Base-by-base conservation (phyloP, 1,140 invertebrate genomes). In the Cecropterus lyciades region DNA sequence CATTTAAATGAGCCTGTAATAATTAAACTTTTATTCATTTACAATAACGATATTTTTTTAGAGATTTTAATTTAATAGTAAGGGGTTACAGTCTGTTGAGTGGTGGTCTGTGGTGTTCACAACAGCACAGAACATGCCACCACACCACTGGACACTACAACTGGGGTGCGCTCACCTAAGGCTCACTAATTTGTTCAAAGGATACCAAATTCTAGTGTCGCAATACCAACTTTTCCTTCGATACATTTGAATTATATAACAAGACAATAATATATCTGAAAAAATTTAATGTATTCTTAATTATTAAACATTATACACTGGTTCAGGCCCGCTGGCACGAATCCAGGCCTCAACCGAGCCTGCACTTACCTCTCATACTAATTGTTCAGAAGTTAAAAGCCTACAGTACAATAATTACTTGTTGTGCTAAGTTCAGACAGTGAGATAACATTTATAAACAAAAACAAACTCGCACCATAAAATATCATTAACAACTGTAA, bases 201-300 rank as follows among this genome's bases (percentile, higher is more conserved):
- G 72, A 81, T 81, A 82, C 73, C 71, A 67, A 86, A 75, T 81
- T 75, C 81, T 84, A 83, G 79, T 83, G 76, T 87, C 74, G 74
- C 79, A 80, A 72, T 77, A 77, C 77, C 72, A 87, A 87, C 80
- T 75, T 82, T 82, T 72, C 79, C 73, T 80, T 80, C 72, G 77
- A 91, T 90, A 91, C 85, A 90, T 83, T 89, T 89, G 80, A 88
- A 90, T 87, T 84, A 91, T 87, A 90, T 91, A 91, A 91, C 87
- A 90, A 91, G 86, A 89, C 83, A 91, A 91, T 91, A 89, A 89
- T 91, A 89, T 89, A 89, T 89, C 84, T 91, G 87, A 89, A 91
- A 87, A 89, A 89, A 87, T 91, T 87, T 86, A 89, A 90, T 88
- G 87, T 89, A 85, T 87, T 80, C 85, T 88, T 89, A 87, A 84